A percentile compares a stretch with the other conserved stretches of the same genome.
Conservation (phyloP, 1,140 invertebrate species). For the Oncopeltus fasciatus region DNA sequence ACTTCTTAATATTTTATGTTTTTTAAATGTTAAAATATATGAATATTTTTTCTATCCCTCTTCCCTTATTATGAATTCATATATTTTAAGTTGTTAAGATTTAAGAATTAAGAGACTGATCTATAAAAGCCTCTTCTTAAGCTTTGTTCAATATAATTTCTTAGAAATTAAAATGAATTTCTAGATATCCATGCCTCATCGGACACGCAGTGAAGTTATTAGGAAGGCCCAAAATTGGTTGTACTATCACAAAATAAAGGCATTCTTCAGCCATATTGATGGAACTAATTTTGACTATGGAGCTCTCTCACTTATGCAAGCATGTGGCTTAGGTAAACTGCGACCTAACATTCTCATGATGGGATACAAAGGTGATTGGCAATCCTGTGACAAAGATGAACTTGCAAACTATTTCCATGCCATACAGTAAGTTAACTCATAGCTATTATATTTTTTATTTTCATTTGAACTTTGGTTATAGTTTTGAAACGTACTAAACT, state of each 20-base stretch:
- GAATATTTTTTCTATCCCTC: no score
- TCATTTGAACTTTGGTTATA: no score
- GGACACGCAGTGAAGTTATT: conserved; percentile 35
- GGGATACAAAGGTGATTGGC: conserved; percentile 88
- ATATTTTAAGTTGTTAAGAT: no score
- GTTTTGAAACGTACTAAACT: neutral
- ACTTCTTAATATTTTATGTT: no score
- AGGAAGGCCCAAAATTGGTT: conserved; percentile 67
- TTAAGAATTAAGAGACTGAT: no score
- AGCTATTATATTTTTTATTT: no score
- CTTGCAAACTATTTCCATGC: conserved; percentile 71
- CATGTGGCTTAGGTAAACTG: conserved; percentile 75
- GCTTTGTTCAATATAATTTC: no score
- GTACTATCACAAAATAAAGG: conserved; percentile 63
- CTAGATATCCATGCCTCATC: conserved; percentile 39
- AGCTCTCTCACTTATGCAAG: conserved; percentile 56
- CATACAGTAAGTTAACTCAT: conserved; percentile 74
- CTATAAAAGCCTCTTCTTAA: no score
- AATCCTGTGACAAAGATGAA: conserved; percentile 40
- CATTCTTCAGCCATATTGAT: conserved; percentile 78
- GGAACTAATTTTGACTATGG: conserved; percentile 61
- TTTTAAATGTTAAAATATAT: no score
- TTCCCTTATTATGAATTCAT: no score
- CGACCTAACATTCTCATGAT: conserved; percentile 77
- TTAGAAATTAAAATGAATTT: no score